phyloP scores from a whole-genome alignment of 2,797 vertebrate species.

The Orientallactaga sibirica region DNA sequence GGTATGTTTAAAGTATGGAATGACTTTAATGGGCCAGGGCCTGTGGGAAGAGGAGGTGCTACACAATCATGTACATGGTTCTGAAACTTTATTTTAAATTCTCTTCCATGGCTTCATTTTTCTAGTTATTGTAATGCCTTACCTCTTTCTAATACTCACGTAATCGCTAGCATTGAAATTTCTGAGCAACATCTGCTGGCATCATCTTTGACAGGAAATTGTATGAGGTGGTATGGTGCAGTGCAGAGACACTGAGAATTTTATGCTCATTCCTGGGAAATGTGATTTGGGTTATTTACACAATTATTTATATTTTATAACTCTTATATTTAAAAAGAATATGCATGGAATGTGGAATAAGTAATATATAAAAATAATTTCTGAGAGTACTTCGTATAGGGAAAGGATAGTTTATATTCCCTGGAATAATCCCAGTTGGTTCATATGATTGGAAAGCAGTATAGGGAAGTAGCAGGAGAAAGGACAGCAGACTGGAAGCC shows the following conservation, averaged over 20 bases:
- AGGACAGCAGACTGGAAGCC: background rate
- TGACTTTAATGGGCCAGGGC: slow-evolving; percentile 8
- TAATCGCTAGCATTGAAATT: slow-evolving; percentile 62
- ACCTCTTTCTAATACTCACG: slow-evolving; percentile 16
- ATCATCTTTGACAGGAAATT: slow-evolving; percentile 53
- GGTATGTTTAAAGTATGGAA: slow-evolving; percentile 53
- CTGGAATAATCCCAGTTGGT: background rate
- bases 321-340: background rate
- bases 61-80: background rate
- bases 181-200: slow-evolving; percentile 24
- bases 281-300: slow-evolving; percentile 1
- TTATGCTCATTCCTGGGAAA: slow-evolving; percentile 59
- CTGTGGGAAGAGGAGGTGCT: background rate
- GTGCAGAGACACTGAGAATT: slow-evolving; percentile 20
- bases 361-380: slow-evolving; percentile 23
- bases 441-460: slow-evolving; percentile 36
- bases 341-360: slow-evolving; percentile 25
- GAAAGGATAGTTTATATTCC: background rate
- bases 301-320: background rate
- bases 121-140: background rate
- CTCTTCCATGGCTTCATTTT: background rate
- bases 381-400: slow-evolving; percentile 15
- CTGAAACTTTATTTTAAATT: slow-evolving; percentile 30
- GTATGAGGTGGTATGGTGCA: background rate
- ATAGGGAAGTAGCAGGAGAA: background rate